Evolutionary conservation across 2,797 vertebrate species (phyloP).

Genomic region (Jordanella pulchra): DNA sequence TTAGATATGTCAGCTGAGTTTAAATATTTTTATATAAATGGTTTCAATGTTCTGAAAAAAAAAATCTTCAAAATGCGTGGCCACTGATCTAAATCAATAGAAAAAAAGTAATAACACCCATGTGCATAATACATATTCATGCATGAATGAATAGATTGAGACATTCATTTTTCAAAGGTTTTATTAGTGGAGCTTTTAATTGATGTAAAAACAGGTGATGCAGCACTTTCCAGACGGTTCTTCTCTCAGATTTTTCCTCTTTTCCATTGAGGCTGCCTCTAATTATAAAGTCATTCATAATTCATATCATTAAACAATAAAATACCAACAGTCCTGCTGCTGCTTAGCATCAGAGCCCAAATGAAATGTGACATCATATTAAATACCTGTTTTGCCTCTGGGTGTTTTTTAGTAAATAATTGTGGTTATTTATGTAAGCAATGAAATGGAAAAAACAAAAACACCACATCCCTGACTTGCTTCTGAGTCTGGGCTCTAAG

Average conservation of each 20-base stretch:
- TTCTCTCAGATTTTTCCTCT: not conserved
- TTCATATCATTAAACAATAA: constrained; percentile 34
- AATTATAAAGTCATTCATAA: constrained; percentile 44
- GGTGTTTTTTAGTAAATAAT: constrained; percentile 28
- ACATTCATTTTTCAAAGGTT: not conserved
- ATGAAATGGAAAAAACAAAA: constrained; percentile 15
- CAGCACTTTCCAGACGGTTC: not conserved
- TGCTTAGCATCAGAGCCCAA: constrained; percentile 27
- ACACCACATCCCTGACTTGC: constrained; percentile 45
- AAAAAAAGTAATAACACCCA: not conserved
- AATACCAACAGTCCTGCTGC: constrained; percentile 22
- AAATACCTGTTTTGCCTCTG: constrained; percentile 28
- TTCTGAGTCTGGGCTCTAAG: constrained; percentile 52
- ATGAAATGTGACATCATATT: constrained; percentile 37
- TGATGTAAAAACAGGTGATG: constrained; percentile 4
- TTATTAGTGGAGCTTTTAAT: constrained; percentile 14
- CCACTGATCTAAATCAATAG: not conserved
- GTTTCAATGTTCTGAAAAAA: not conserved
- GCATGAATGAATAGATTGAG: not conserved
- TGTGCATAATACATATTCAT: not conserved
- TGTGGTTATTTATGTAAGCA: constrained; percentile 16
- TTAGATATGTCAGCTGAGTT: no score
- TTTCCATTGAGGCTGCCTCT: constrained; percentile 21
- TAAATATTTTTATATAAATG: not conserved
- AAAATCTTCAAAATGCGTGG: not conserved